Conservation (phyloP, 2,113 vertebrate species). For the Spea bombifrons region DNA sequence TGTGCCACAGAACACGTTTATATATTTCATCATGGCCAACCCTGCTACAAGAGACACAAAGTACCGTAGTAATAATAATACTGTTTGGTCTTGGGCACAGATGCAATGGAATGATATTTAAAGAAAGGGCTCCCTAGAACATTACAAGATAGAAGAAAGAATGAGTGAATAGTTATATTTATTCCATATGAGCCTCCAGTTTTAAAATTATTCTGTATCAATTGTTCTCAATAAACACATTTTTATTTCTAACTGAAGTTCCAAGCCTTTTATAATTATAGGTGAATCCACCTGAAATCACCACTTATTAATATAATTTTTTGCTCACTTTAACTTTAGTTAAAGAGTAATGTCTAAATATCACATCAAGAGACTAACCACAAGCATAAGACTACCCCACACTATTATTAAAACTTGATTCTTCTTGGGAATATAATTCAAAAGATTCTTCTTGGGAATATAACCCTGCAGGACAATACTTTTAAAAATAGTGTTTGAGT, state of each 20-base stretch:
- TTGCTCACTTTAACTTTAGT: conserved; percentile 17
- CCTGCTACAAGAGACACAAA: too few relatives aligned
- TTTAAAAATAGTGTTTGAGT: conserved; percentile 18
- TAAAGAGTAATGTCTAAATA: conserved; percentile 18
- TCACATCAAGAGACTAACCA: conserved; percentile 1
- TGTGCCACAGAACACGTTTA: too few relatives aligned
- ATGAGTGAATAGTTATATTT: too few relatives aligned
- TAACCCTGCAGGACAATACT: conserved; percentile 29
- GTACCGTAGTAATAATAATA: too few relatives aligned
- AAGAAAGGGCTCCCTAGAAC: too few relatives aligned
- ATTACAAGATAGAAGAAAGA: too few relatives aligned
- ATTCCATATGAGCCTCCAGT: too few relatives aligned
- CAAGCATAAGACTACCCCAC: conserved; percentile 11
- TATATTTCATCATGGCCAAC: too few relatives aligned
- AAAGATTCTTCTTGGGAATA: conserved; percentile 14
- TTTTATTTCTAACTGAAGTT: background rate
- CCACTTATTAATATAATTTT: conserved; percentile 13
- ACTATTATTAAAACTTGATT: conserved; percentile 7
- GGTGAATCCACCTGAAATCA: background rate
- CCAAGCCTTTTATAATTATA: background rate
- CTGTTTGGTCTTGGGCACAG: too few relatives aligned
- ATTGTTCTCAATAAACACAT: too few relatives aligned
- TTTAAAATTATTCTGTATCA: too few relatives aligned
- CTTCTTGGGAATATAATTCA: conserved; percentile 17
- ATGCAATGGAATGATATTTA: too few relatives aligned